Evolutionary conservation across 2,888 invertebrate genomes (phyloP), one percentile per base, ranked within the genome.

Genomic region (Caenorhabditis drosophilae): DNA sequence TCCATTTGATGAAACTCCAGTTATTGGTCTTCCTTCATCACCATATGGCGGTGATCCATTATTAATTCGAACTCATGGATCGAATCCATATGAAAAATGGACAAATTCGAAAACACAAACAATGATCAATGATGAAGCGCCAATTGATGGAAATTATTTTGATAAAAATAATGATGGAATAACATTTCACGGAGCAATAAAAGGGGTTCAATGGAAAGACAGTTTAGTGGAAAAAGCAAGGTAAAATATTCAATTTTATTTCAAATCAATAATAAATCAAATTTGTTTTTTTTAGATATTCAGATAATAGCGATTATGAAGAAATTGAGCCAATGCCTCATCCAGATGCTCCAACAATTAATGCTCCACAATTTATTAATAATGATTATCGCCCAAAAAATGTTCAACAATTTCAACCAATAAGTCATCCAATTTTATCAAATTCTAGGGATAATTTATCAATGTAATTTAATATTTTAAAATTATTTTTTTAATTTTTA

Each of bases 171-270:
- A 57, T 38, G 62, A 53, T n/a, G n/a, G n/a, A n/a, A n/a, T n/a
- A n/a, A n/a, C n/a, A n/a, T n/a, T n/a, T n/a, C n/a, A n/a, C n/a
- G n/a, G n/a, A n/a, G n/a, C n/a, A n/a, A n/a, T n/a, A n/a, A n/a
- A n/a, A n/a, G n/a, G n/a, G n/a, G 72, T 72, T 11, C 68, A 72
- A 42, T 72, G 68, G 68, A 69, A 72, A 36, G 72, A 72, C 35
- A 40, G 67, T 23, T 27, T 72, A 23, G 56, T 69, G 4, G 72
- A 72, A 53, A 53, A 53, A n/a, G 20, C n/a, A n/a, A n/a, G n/a
- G n/a, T n/a, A n/a, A n/a, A n/a, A n/a, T n/a, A n/a, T n/a, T n/a
- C n/a, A n/a, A n/a, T n/a, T n/a, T n/a, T n/a, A n/a, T n/a, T n/a
- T n/a, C n/a, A n/a, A n/a, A n/a, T n/a, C n/a, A n/a, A n/a, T n/a